A percentile compares a stretch with the other conserved stretches of the same genome.
phyloP scores from a whole-genome alignment of 2,888 invertebrate genomes.

The Epiblema foenella region DNA sequence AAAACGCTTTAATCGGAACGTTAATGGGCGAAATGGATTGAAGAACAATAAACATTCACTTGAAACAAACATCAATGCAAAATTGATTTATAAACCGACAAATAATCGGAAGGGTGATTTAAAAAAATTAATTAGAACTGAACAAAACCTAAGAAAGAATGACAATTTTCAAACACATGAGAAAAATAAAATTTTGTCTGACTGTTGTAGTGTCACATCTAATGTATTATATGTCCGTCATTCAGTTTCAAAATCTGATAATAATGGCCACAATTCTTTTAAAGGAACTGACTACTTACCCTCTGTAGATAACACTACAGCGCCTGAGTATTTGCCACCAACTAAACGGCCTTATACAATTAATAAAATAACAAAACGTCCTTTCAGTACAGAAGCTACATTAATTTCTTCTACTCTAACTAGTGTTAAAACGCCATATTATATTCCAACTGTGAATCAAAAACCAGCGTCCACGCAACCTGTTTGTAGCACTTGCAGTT shows the following conservation, averaged over 20 bases:
- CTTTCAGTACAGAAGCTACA: not conserved
- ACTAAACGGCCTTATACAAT: not conserved
- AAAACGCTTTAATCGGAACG: not conserved
- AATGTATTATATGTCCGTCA: not conserved
- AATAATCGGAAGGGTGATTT: not conserved
- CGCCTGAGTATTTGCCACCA: constrained; percentile 19
- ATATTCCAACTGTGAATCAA: not conserved
- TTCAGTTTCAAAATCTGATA: not conserved
- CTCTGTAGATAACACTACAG: not conserved
- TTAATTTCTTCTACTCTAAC: not conserved
- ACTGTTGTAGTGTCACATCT: constrained; percentile 3
- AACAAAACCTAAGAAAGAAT: not conserved
- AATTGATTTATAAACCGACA: not conserved
- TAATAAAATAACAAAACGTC: not conserved
- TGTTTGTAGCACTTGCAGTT: not conserved
- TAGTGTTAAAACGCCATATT: not conserved
- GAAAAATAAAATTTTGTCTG: not conserved
- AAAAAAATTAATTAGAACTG: not conserved
- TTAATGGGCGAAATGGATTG: not conserved
- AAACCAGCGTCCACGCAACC: constrained; percentile 4
- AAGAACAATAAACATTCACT: not conserved
- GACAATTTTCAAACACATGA: not conserved
- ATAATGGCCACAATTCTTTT: not conserved
- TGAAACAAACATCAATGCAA: not conserved
- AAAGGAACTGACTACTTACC: constrained; percentile 20